These are phyloP conservation scores for Macrobrachium rosenbergii DNA, from an alignment of 1,140 invertebrate species.

Conservation along the genomic window DNA sequence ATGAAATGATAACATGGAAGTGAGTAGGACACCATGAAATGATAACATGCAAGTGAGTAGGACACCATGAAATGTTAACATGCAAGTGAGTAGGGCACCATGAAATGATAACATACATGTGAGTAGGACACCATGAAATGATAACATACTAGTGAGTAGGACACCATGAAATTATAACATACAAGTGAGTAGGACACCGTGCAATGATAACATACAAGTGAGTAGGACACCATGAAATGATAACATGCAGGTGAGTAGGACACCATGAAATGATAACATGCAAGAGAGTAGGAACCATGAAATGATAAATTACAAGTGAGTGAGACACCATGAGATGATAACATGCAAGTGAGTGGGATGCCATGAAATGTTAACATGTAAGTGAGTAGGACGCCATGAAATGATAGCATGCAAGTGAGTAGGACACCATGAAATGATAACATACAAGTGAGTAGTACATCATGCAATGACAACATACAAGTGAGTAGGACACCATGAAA, in stretches of 20 bases:
- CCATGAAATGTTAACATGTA: constrained; percentile 71
- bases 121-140: constrained; percentile 70
- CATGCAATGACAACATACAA: constrained; percentile 72
- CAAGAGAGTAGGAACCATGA: constrained; percentile 70
- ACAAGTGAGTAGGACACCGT: constrained; percentile 70
- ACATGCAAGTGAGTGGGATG: constrained; percentile 72
- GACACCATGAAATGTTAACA: constrained; percentile 70
- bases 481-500: constrained; percentile 70
- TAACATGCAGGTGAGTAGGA: constrained; percentile 73
- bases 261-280: constrained; percentile 71
- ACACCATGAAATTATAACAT: constrained; percentile 71
- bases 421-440: constrained; percentile 70
- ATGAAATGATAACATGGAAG: constrained; percentile 72
- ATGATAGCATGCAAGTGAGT: constrained; percentile 72
- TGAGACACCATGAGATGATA: constrained; percentile 70
- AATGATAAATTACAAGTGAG: constrained; percentile 72
- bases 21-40: constrained; percentile 70
- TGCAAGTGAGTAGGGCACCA: constrained; percentile 72
- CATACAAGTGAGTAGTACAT: constrained; percentile 72
- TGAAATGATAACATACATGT: constrained; percentile 72
- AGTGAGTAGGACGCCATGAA: constrained; percentile 70
- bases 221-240: constrained; percentile 70
- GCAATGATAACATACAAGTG: constrained; percentile 72
- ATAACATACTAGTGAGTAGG: constrained; percentile 73
- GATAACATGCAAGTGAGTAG: constrained; percentile 73